These are phyloP conservation scores for Thymelicus sylvestris DNA, from an alignment of 2,888 invertebrate species.

Conservation along the genomic window DNA sequence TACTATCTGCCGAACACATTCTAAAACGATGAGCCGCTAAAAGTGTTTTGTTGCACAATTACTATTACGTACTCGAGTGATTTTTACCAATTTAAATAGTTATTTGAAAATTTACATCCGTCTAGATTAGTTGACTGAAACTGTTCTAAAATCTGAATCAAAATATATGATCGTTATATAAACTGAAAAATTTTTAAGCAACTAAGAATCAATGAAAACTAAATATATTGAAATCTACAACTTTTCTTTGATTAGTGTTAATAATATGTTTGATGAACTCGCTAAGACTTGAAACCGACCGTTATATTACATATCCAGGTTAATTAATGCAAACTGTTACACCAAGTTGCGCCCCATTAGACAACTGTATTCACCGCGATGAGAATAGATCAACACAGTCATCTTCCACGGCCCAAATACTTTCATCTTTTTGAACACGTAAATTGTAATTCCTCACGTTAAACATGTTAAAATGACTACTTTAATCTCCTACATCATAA, in stretches of 20 bases:
- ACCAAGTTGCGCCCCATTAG: slow-evolving; percentile 17
- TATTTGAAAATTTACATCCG: no score
- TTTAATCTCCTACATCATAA: slow-evolving; percentile 50
- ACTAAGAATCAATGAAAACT: no score
- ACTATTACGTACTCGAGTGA: no score
- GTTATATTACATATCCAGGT: slow-evolving; percentile 23
- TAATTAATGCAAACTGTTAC: slow-evolving; percentile 15
- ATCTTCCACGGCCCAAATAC: slow-evolving; percentile 8
- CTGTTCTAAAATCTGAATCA: no score
- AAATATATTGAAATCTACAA: no score
- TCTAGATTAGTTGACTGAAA: no score
- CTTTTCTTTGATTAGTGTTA: background rate
- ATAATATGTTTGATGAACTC: background rate
- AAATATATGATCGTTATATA: no score
- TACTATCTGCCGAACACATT: no score
- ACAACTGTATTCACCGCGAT: slow-evolving; percentile 4
- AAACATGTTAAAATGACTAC: slow-evolving; percentile 42
- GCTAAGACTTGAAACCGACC: background rate
- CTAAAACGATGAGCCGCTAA: no score
- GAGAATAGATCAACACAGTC: background rate
- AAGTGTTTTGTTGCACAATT: no score
- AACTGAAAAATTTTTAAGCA: no score
- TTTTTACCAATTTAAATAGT: no score
- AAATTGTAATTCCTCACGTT: slow-evolving; percentile 47
- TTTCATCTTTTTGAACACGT: slow-evolving; percentile 33